These are phyloP conservation scores for Achatina immaculata DNA, from an alignment of 1,140 invertebrate genomes.

Conservation along the genomic window DNA sequence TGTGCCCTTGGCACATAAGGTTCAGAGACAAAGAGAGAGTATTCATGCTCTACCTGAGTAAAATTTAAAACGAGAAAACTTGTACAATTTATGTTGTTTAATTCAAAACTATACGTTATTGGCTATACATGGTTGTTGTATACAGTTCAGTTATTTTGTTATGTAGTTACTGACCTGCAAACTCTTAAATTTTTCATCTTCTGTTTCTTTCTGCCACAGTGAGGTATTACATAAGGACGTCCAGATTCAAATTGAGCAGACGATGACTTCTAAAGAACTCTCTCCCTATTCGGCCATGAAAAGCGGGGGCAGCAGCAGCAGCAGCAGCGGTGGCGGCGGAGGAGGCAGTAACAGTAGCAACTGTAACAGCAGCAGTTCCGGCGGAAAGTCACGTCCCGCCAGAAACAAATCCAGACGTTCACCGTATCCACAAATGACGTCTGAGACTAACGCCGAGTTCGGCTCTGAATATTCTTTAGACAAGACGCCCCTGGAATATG, in stretches of 20 bases:
- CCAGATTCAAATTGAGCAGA: conserved; percentile 81
- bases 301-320: conserved; percentile 45
- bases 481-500: conserved; percentile 44
- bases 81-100: too few species aligned
- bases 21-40: too few species aligned
- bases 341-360: conserved; percentile 37
- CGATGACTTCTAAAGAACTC: conserved; percentile 59
- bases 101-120: too few species aligned
- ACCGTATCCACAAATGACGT: conserved; percentile 67
- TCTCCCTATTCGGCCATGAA: conserved; percentile 56
- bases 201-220: conserved; percentile 71
- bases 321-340: conserved; percentile 1
- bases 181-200: too few species aligned
- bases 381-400: conserved; percentile 49
- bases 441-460: conserved; percentile 42
- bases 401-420: conserved; percentile 65
- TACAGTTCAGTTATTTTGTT: too few species aligned
- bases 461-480: conserved; percentile 42
- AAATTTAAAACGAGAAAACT: too few species aligned
- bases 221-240: conserved; percentile 86
- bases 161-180: too few species aligned
- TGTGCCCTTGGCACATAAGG: too few species aligned
- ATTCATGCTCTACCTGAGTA: too few species aligned
- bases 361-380: conserved; percentile 12
- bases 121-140: too few species aligned